These are phyloP conservation scores for Lutjanus argentimaculatus DNA, from an alignment of 2,797 vertebrate species.

Conservation along the genomic window DNA sequence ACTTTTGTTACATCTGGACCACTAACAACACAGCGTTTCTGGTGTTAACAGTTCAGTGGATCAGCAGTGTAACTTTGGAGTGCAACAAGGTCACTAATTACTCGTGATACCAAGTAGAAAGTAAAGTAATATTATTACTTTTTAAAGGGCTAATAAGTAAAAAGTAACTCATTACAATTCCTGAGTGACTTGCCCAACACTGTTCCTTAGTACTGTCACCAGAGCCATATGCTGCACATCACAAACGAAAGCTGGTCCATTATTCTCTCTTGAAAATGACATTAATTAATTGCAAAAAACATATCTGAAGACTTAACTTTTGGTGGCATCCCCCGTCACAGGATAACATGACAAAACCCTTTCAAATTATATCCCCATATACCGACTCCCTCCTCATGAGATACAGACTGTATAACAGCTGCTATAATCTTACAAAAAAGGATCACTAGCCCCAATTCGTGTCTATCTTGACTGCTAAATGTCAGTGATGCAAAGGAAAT, in stretches of 20 bases:
- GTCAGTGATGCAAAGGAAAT: slow-evolving; percentile 54
- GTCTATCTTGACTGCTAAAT: slow-evolving; percentile 19
- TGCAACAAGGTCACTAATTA: no score
- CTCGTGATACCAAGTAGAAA: no score
- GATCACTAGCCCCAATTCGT: slow-evolving; percentile 31
- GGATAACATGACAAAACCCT: slow-evolving; percentile 17
- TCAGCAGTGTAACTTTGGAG: no score
- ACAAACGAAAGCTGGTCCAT: slow-evolving; percentile 11
- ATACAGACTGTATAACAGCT: slow-evolving; percentile 8
- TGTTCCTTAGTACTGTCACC: not conserved
- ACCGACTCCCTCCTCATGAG: slow-evolving; percentile 54
- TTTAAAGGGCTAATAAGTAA: no score
- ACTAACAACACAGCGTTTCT: no score
- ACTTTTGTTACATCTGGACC: no score
- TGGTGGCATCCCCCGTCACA: slow-evolving; percentile 49
- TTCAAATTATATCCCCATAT: slow-evolving; percentile 27
- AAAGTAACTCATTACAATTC: no score
- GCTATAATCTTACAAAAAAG: slow-evolving; percentile 12
- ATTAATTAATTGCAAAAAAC: slow-evolving; percentile 28
- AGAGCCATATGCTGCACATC: not conserved
- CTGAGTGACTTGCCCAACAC: no score
- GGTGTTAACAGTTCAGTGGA: no score
- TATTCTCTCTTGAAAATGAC: not conserved
- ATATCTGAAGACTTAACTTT: slow-evolving; percentile 44
- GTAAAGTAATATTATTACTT: no score